Conservation (phyloP, 2,797 vertebrate genomes). For the Gymnoscopelus braueri region DNA sequence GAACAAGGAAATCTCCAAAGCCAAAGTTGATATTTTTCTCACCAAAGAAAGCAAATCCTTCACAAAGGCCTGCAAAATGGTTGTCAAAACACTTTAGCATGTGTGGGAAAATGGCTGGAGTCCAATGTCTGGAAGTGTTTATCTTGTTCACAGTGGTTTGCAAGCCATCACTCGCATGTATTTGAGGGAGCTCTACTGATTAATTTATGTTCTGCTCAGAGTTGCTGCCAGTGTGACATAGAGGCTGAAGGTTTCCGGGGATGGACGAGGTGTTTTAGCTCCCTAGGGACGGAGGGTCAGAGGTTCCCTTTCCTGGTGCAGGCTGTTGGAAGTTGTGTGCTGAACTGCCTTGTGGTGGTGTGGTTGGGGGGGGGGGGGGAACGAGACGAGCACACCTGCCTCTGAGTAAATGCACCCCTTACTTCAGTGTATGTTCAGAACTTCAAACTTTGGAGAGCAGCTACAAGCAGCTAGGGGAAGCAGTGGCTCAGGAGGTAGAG, state of each 20-base stretch:
- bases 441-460: too few species aligned
- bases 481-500: too few species aligned
- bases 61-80: slow-evolving; percentile 85
- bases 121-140: slow-evolving; percentile 92
- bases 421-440: not conserved
- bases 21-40: slow-evolving; percentile 66
- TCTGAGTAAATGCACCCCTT: slow-evolving; percentile 37
- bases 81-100: slow-evolving; percentile 89
- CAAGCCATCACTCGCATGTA: slow-evolving; percentile 82
- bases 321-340: slow-evolving; percentile 39
- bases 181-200: slow-evolving; percentile 84
- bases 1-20: slow-evolving; percentile 66
- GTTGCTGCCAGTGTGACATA: slow-evolving; percentile 53
- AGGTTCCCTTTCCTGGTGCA: slow-evolving; percentile 58
- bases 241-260: slow-evolving; percentile 44
- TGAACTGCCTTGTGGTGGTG: slow-evolving; percentile 33
- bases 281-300: slow-evolving; percentile 30
- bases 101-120: slow-evolving; percentile 90
- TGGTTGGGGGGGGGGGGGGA: slow-evolving; percentile 19
- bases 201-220: slow-evolving; percentile 80
- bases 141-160: slow-evolving; percentile 77
- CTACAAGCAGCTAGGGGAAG: too few species aligned
- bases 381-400: slow-evolving; percentile 52
- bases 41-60: slow-evolving; percentile 71
- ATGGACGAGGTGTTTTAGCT: slow-evolving; percentile 53